These are phyloP conservation scores for Azemiops feae DNA, from an alignment of 2,113 vertebrate species.

Conservation along the genomic window DNA sequence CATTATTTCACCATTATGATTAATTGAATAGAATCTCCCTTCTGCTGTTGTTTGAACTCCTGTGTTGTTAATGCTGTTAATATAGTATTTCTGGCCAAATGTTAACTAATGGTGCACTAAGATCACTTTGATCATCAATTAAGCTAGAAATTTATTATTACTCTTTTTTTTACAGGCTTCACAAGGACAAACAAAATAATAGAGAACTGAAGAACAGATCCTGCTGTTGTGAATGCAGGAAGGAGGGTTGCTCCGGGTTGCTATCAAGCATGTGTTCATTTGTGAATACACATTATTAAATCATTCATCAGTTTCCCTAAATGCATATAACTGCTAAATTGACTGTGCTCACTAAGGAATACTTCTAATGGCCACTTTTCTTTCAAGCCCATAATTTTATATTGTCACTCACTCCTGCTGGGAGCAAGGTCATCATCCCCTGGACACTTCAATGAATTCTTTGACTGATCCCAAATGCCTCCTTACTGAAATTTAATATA, in stretches of 20 bases:
- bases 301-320: not conserved
- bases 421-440: conserved; percentile 21
- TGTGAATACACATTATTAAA: not conserved
- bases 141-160: conserved; percentile 9
- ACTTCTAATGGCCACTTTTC: conserved; percentile 13
- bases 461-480: conserved; percentile 25
- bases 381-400: conserved; percentile 22
- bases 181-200: not conserved
- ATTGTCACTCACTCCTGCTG: conserved; percentile 16
- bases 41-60: conserved; percentile 35
- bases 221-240: not conserved
- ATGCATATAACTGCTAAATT: not conserved
- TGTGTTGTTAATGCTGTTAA: conserved; percentile 35
- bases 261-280: not conserved
- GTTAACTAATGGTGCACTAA: conserved; percentile 20
- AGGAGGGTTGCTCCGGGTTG: not conserved
- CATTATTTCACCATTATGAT: conserved; percentile 41
- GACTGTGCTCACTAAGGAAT: conserved; percentile 5
- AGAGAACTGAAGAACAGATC: not conserved
- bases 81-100: conserved; percentile 24
- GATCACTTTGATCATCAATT: conserved; percentile 31
- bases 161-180: not conserved
- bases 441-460: not conserved
- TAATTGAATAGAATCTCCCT: conserved; percentile 32
- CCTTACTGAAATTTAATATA: conserved; percentile 26